Percentiles rank a stretch among this genome's conserved stretches.
Evolutionary conservation across 2,888 invertebrate species (phyloP).

Genomic region (Rhagium mordax): DNA sequence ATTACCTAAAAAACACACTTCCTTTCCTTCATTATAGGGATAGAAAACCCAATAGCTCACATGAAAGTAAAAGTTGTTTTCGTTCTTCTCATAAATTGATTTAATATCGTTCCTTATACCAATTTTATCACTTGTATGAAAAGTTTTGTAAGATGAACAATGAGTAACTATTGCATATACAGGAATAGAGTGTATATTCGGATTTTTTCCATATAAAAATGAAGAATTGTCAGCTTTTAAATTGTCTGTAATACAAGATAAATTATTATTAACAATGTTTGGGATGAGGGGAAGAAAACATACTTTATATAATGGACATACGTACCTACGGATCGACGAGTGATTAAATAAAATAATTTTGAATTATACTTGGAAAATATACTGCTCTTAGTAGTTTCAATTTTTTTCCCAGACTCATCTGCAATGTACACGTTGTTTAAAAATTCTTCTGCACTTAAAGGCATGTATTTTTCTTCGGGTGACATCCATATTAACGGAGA

Average conservation of each 20-base stretch:
- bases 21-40: conserved; percentile 78
- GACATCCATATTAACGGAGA: conserved; percentile 79
- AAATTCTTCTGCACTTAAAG: conserved; percentile 76
- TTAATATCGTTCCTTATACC: conserved; percentile 42
- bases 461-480: conserved; percentile 77
- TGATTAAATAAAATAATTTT: conserved; percentile 71
- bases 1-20: conserved; percentile 72
- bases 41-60: conserved; percentile 82
- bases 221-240: conserved; percentile 71
- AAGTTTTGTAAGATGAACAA: conserved; percentile 64
- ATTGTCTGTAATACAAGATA: conserved; percentile 65
- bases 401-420: conserved; percentile 57
- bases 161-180: conserved; percentile 75
- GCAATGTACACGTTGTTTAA: conserved; percentile 72
- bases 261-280: neutral
- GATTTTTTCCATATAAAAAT: conserved; percentile 76
- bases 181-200: conserved; percentile 72
- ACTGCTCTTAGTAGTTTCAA: conserved; percentile 38
- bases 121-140: conserved; percentile 37
- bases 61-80: conserved; percentile 69
- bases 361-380: conserved; percentile 44
- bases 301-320: conserved; percentile 11
- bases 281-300: neutral
- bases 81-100: conserved; percentile 37
- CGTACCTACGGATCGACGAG: conserved; percentile 71